Base-by-base conservation (phyloP, 2,797 vertebrate genomes). In the Xerus rutilus region DNA sequence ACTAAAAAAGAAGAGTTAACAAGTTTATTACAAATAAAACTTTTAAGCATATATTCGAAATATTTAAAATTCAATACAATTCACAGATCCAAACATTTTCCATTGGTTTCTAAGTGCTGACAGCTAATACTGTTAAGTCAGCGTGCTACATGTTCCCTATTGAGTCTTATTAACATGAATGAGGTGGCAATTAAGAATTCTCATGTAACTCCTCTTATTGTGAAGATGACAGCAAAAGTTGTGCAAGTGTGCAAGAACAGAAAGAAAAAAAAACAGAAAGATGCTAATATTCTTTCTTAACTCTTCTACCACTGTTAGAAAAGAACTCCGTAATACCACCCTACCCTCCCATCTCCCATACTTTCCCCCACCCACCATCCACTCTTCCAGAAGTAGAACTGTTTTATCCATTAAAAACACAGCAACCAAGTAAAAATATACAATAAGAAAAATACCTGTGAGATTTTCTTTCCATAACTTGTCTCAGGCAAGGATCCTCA, bases 391-490 rank as follows among this genome's bases (percentile, higher is more conserved):
- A 86, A 84, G 74, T 79, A 95, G 2, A 92, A 86, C n/a, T 93
- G 52, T 89, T 89, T 74, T 84, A 57, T 59, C 89, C 59, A 84
- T 84, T 73, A 70, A 96, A 96, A 91, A 72, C 11, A 96, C 7
- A 94, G 92, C 45, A 94, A 93, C 45, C 81, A 97, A 95, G 70
- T 76, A 95, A 97, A 62, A 95, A 94, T 45, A 96, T 17, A 59
- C 67, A 95, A 91, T 28, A 96, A 91, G 11, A 94, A 94, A 52
- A 95, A 97, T 98, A 98, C 96, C 97, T 98, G 97, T 89, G 96
- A 96, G 54, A 97, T 87, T 97, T 95, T 97, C 96, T 89, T 97
- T 94, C 91, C 96, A 94, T 72, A 88, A 95, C 70, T 93, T 96
- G 93, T 96, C 84, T 87, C 97, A 95, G 92, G 95, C 81, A 97